Evolutionary conservation across 2,113 vertebrate species (phyloP).

Genomic region (Serinus canaria): DNA sequence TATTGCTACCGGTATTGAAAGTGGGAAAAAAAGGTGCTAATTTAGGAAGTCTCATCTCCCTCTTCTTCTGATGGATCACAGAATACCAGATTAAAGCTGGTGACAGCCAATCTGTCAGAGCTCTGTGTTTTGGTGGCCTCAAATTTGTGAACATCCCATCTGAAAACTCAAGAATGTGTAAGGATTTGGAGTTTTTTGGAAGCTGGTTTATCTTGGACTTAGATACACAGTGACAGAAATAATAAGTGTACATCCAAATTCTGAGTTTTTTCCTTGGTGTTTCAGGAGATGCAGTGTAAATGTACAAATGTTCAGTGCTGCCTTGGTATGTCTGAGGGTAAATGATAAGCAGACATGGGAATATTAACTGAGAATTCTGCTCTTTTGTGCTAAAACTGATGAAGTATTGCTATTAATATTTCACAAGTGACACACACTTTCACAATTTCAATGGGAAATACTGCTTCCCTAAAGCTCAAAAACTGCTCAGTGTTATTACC

Average conservation of each 20-base stretch:
- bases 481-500: neutral
- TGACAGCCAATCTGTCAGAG: neutral
- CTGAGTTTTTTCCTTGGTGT: neutral
- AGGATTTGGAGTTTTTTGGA: neutral
- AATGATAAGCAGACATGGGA: neutral
- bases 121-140: neutral
- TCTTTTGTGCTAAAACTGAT: neutral
- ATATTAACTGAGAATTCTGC: neutral
- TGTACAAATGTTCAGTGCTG: neutral
- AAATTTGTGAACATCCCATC: neutral
- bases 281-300: neutral
- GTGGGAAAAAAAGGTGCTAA: neutral
- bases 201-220: neutral
- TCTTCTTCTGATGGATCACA: neutral
- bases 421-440: neutral
- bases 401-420: neutral
- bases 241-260: accelerated
- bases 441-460: neutral
- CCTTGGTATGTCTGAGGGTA: neutral
- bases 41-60: neutral
- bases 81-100: neutral
- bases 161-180: neutral
- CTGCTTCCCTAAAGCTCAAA: neutral
- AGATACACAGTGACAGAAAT: neutral
- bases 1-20: neutral